phyloP scores from a whole-genome alignment of 2,113 vertebrate species.

The Lophius piscatorius region DNA sequence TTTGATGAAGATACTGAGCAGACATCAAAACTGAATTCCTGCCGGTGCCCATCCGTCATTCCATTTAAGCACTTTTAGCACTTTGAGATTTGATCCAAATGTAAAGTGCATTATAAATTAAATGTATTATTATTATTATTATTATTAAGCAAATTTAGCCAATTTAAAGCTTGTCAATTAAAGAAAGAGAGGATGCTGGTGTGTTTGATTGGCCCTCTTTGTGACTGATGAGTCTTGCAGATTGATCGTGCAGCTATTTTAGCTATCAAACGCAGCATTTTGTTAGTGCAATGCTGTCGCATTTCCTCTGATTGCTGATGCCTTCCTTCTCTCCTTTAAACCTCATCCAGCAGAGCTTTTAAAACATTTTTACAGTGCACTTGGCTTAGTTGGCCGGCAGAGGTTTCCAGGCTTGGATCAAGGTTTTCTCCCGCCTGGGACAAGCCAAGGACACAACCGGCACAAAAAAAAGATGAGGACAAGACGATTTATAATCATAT shows the following conservation, averaged over 20 bases:
- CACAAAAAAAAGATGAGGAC: conserved; percentile 38
- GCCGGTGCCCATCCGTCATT: conserved; percentile 14
- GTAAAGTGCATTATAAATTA: too few relatives aligned
- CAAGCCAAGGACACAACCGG: conserved; percentile 48
- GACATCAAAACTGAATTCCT: conserved; percentile 5
- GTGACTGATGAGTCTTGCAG: conserved; percentile 7
- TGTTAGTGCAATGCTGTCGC: background rate
- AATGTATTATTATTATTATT: too few relatives aligned
- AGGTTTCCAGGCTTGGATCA: conserved; percentile 18
- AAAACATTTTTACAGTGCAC: background rate
- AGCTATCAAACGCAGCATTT: conserved; percentile 17
- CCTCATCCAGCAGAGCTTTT: conserved; percentile 11
- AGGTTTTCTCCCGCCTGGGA: conserved; percentile 2
- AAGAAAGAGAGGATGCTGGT: background rate
- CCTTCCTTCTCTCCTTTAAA: conserved; percentile 9
- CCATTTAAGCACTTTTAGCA: conserved; percentile 16
- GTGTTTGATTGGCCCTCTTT: too few relatives aligned
- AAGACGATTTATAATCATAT: conserved; percentile 56
- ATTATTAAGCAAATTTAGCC: too few relatives aligned
- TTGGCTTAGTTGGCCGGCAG: conserved; percentile 8
- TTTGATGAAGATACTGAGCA: too few relatives aligned
- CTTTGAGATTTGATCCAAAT: too few relatives aligned
- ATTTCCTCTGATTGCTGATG: conserved; percentile 29
- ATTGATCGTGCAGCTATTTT: conserved; percentile 7
- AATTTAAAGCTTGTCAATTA: conserved; percentile 18